Evolutionary conservation across 2,888 invertebrate species (phyloP).

Genomic region (Pammene fasciana): DNA sequence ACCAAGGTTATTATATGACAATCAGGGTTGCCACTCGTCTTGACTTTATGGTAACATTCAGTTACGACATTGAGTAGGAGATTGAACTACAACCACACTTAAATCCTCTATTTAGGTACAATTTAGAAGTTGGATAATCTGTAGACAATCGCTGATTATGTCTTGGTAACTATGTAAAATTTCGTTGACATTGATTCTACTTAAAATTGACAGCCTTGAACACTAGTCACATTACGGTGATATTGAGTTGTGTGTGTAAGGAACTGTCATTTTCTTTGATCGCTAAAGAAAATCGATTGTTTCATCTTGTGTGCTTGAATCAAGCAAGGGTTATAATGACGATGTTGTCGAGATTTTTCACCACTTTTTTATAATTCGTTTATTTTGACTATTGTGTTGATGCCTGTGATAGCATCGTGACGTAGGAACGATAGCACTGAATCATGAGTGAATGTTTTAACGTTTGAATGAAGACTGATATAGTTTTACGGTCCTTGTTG

Average conservation of each 20-base stretch:
- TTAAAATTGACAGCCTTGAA: conserved; percentile 45
- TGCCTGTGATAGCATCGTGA: conserved; percentile 31
- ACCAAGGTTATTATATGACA: background rate
- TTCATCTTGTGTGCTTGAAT: conserved; percentile 29
- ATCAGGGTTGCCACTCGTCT: too few species aligned
- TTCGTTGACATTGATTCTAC: conserved; percentile 35
- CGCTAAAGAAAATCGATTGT: conserved; percentile 42
- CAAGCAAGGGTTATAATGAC: conserved; percentile 33
- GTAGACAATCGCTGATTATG: conserved; percentile 8
- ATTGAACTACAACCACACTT: background rate
- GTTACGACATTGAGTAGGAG: background rate
- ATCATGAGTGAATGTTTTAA: conserved; percentile 53
- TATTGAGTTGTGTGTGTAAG: conserved; percentile 45
- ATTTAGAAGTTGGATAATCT: conserved; percentile 23
- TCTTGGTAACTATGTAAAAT: conserved; percentile 28
- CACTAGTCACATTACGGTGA: conserved; percentile 49
- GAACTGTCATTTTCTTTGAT: conserved; percentile 43
- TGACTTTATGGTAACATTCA: background rate
- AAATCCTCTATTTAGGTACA: conserved; percentile 14
- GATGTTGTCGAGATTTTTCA: conserved; percentile 40
- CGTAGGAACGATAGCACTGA: conserved; percentile 33
- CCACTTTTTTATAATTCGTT: conserved; percentile 36
- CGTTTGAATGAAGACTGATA: conserved; percentile 79
- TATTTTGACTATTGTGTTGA: conserved; percentile 29
- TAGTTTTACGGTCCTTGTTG: conserved; percentile 67